Evolutionary conservation across 2,113 vertebrate species (phyloP).

Genomic region (Bostrychus sinensis): DNA sequence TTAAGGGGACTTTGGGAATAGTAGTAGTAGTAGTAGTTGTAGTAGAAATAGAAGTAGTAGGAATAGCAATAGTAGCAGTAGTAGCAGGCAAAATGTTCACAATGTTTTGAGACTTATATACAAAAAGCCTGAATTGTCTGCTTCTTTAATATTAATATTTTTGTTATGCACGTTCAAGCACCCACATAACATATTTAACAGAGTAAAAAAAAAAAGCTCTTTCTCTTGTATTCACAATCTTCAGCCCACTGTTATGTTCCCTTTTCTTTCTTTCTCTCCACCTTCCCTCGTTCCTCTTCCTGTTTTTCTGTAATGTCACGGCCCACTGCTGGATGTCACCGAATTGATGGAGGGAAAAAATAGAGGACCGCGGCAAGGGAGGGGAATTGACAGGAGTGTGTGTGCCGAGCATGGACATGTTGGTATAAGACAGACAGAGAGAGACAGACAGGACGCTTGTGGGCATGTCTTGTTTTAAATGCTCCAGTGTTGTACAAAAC

Average conservation of each 20-base stretch:
- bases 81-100: too few relatives aligned
- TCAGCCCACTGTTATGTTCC: neutral
- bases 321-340: conserved; percentile 79
- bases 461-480: conserved; percentile 66
- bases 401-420: conserved; percentile 30
- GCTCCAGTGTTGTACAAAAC: conserved; percentile 61
- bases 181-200: too few relatives aligned
- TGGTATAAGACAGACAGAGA: conserved; percentile 25
- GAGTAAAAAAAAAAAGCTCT: too few relatives aligned
- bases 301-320: conserved; percentile 79
- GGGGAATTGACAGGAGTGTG: conserved; percentile 59
- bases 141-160: too few relatives aligned
- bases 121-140: too few relatives aligned
- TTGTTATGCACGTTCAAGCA: too few relatives aligned
- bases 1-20: too few relatives aligned
- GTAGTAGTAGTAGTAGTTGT: too few relatives aligned
- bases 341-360: conserved; percentile 80
- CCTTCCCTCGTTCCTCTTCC: conserved; percentile 31
- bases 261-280: neutral
- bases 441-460: conserved; percentile 48
- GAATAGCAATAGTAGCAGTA: too few relatives aligned
- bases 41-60: too few relatives aligned
- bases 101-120: too few relatives aligned
- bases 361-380: conserved; percentile 65
- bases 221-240: neutral